Evolutionary conservation across 2,797 vertebrate species (phyloP).

Genomic region (Acanthornis magna): DNA sequence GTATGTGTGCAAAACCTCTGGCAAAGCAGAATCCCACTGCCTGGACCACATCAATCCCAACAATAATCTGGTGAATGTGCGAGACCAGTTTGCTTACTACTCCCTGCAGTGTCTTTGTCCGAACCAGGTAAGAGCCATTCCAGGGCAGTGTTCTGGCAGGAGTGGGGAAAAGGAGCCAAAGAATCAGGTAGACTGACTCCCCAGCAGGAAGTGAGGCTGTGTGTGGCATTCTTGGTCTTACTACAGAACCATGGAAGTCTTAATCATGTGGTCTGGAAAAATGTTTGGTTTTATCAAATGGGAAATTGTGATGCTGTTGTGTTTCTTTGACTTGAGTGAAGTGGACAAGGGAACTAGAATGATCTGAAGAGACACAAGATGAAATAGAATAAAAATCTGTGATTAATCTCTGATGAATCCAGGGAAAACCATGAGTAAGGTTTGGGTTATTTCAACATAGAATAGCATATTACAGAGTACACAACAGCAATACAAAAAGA

Average conservation of each 20-base stretch:
- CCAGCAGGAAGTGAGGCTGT: not conserved
- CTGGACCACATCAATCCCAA: conserved; percentile 99
- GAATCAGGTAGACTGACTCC: not conserved
- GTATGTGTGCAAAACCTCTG: conserved; percentile 98
- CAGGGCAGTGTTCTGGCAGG: not conserved
- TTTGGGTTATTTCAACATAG: accelerated
- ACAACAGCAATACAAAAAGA: not conserved
- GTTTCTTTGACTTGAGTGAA: not conserved
- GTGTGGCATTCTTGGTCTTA: not conserved
- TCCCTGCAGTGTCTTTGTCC: conserved; percentile 98
- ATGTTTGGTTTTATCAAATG: not conserved
- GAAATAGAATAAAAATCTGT: not conserved
- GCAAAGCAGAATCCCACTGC: conserved; percentile 98
- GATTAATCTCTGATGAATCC: not conserved
- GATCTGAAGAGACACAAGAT: not conserved
- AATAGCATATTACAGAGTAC: not conserved
- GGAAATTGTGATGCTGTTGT: not conserved
- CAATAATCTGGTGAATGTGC: conserved; percentile 95
- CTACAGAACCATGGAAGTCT: not conserved
- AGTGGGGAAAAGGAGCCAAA: not conserved
- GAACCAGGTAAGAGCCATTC: conserved; percentile 87
- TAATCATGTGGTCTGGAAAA: not conserved
- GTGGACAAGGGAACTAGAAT: not conserved
- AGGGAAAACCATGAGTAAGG: not conserved
- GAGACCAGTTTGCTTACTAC: conserved; percentile 98